These are phyloP conservation scores for Sebastiscus albofasciatus DNA, from an alignment of 2,797 vertebrate genomes.

Conservation along the genomic window DNA sequence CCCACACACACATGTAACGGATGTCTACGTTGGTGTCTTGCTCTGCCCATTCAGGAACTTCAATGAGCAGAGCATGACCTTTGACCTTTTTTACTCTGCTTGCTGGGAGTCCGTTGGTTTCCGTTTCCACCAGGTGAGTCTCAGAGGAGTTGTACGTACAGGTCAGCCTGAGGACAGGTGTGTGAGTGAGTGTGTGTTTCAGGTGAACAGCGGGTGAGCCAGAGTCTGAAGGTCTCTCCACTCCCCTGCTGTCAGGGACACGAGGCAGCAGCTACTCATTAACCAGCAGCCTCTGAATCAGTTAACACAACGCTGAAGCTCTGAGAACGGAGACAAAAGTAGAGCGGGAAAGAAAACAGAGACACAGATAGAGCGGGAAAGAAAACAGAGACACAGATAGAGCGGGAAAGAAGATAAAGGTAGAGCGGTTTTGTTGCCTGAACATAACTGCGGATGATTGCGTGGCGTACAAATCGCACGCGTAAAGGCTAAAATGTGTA, in stretches of 20 bases:
- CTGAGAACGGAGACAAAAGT: background rate
- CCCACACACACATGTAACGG: background rate
- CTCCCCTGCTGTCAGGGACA: conserved; percentile 19
- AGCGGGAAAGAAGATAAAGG: too few species aligned
- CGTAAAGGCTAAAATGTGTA: too few species aligned
- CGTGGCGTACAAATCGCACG: too few species aligned
- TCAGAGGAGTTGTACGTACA: conserved; percentile 5
- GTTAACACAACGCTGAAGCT: background rate
- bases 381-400: too few species aligned
- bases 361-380: too few species aligned
- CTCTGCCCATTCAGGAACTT: background rate
- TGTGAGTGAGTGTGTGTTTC: background rate
- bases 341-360: too few species aligned
- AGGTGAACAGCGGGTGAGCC: conserved; percentile 43
- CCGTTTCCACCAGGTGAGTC: conserved; percentile 1
- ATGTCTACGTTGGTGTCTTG: background rate
- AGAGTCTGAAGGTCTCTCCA: conserved; percentile 33
- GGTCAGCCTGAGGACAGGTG: conserved; percentile 25
- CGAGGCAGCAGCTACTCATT: conserved; percentile 34
- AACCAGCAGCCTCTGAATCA: conserved; percentile 9
- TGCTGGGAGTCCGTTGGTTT: background rate
- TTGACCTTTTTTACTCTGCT: background rate
- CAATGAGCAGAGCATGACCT: background rate
- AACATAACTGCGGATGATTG: too few species aligned
- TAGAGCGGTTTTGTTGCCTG: too few species aligned